phyloP scores from a whole-genome alignment of 2,113 vertebrate genomes.

The Hippoglossus stenolepis region DNA sequence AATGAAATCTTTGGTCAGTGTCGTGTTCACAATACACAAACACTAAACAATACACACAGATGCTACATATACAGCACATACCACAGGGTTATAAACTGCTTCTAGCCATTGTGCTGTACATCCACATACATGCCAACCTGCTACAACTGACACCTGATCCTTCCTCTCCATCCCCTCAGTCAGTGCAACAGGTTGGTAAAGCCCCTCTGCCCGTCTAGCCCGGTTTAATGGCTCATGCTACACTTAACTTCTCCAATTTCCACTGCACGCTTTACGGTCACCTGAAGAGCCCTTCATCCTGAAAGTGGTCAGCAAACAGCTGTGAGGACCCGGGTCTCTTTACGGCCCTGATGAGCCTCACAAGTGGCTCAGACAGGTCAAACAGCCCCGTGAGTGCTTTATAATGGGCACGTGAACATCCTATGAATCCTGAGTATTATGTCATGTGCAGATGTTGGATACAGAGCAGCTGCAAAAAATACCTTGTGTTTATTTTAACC shows the following conservation, averaged over 20 bases:
- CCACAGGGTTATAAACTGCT: too few relatives aligned
- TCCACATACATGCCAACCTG: neutral
- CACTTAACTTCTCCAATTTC: slow-evolving; percentile 52
- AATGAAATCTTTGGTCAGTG: neutral
- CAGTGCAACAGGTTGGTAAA: neutral
- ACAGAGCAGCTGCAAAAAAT: slow-evolving; percentile 1
- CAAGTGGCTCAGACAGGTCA: slow-evolving; percentile 35
- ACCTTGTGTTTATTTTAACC: slow-evolving; percentile 5
- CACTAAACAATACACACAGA: neutral
- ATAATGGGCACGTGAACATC: slow-evolving; percentile 20
- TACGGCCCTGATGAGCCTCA: slow-evolving; percentile 31
- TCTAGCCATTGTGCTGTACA: neutral
- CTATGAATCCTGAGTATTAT: neutral
- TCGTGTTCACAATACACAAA: neutral
- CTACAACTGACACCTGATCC: neutral
- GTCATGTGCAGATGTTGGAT: slow-evolving; percentile 26
- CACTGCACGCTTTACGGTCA: slow-evolving; percentile 55
- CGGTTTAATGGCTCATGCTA: slow-evolving; percentile 60
- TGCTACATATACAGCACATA: too few relatives aligned
- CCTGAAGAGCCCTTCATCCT: slow-evolving; percentile 67
- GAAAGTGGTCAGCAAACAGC: slow-evolving; percentile 73
- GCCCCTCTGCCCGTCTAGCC: slow-evolving; percentile 36
- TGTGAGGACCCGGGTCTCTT: slow-evolving; percentile 45
- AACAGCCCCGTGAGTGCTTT: slow-evolving; percentile 18
- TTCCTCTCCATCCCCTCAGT: slow-evolving; percentile 1